Percentiles rank a stretch among this genome's conserved stretches.
Evolutionary conservation across 2,113 vertebrate genomes (phyloP).

Genomic region (Variabilichromis moorii): DNA sequence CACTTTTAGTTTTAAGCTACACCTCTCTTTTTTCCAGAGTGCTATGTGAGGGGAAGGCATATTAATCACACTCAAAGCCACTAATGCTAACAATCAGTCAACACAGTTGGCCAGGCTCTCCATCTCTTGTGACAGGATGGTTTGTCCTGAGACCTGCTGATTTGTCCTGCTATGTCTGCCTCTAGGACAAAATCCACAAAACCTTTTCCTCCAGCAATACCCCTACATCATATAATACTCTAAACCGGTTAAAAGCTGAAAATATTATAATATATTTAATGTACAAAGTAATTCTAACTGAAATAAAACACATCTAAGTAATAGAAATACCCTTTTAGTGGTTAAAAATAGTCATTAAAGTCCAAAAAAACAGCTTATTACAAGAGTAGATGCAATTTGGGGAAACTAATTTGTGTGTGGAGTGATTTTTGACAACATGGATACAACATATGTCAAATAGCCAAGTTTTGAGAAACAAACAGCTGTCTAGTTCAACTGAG

Average conservation of each 20-base stretch:
- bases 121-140: constrained; percentile 80
- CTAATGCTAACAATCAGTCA: constrained; percentile 91
- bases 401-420: constrained; percentile 26
- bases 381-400: background rate
- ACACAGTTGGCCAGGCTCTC: constrained; percentile 71
- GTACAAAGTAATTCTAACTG: background rate
- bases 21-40: constrained; percentile 68
- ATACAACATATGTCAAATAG: constrained; percentile 71
- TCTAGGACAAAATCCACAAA: constrained; percentile 66
- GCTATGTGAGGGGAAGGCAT: constrained; percentile 75
- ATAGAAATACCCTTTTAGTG: background rate
- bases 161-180: constrained; percentile 72
- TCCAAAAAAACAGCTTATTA: background rate
- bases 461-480: constrained; percentile 71
- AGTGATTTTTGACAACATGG: constrained; percentile 47
- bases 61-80: constrained; percentile 92
- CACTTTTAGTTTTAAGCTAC: constrained; percentile 68
- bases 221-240: background rate
- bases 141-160: constrained; percentile 77
- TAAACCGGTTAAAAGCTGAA: background rate
- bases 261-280: background rate
- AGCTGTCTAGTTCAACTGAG: constrained; percentile 71
- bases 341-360: background rate
- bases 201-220: background rate
- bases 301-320: background rate